Evolutionary conservation across 2,888 invertebrate species (phyloP).

Genomic region (Phaonia tiefii): DNA sequence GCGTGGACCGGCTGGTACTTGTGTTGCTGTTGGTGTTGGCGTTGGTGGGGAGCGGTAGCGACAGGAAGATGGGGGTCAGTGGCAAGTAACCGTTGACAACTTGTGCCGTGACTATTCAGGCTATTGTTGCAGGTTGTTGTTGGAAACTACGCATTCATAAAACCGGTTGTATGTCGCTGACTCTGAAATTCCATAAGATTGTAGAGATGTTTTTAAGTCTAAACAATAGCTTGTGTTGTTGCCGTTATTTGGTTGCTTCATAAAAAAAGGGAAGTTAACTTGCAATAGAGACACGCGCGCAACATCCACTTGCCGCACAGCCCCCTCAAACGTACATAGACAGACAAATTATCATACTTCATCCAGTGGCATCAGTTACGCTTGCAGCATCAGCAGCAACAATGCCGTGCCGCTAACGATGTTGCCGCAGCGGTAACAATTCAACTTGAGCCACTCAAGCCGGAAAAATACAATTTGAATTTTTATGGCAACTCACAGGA

Average conservation of each 20-base stretch:
- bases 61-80: neutral
- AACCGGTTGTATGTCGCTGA: neutral
- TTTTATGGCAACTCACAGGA: conserved; percentile 52
- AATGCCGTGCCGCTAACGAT: conserved; percentile 28
- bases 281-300: conserved; percentile 54
- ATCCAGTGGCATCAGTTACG: conserved; percentile 24
- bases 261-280: conserved; percentile 57
- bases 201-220: conserved; percentile 26
- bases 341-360: neutral
- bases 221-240: conserved; percentile 25
- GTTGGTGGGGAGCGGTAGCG: conserved; percentile 23
- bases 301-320: conserved; percentile 45
- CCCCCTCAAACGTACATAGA: conserved; percentile 15
- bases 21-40: conserved; percentile 23
- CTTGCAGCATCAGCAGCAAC: conserved; percentile 45
- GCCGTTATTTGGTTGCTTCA: conserved; percentile 32
- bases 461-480: conserved; percentile 67
- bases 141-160: conserved; percentile 44
- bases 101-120: conserved; percentile 44
- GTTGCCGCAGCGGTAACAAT: conserved; percentile 32
- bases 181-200: conserved; percentile 25
- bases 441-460: conserved; percentile 64
- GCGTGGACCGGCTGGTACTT: neutral
- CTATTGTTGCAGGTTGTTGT: conserved; percentile 36
- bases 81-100: conserved; percentile 49